Evolutionary conservation across 2,113 vertebrate species (phyloP), one percentile per base, ranked within the genome.

Genomic region (Osmerus mordax): DNA sequence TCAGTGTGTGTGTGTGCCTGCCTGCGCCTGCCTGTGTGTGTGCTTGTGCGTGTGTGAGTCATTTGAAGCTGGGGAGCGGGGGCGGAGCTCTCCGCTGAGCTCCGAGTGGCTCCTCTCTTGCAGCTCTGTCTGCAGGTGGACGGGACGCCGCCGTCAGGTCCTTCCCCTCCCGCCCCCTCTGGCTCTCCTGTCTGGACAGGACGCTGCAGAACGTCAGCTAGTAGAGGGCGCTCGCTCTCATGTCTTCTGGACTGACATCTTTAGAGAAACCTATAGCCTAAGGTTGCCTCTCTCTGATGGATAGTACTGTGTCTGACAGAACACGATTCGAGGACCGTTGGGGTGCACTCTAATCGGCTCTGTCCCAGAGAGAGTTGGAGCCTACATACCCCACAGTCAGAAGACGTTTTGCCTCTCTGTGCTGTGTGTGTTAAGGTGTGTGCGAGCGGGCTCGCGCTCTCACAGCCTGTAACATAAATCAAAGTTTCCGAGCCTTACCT

Each of bases 71-170:
- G 36, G 19, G 18, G 3, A 65, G 32, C 9, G 36, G 64, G 64
- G 32, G 64, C 23, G 36, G 63, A 16, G 58, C 19, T 23, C 4
- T 65, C 32, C 5, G 0, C 32, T 51, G n/a, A 18, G 51, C 18
- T 28, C 32, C n/a, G n/a, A 51, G 41, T 3, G 18, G 36, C 8
- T 21, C 19, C n/a, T 65, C 14, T 51, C 18, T 3, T 21, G 32
- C 18, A 47, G 64, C n/a, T 6, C 8, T 9, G 15, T 60, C 69
- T 76, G 19, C 15, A 14, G 73, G 70, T 73, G 21, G 65, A 67
- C 25, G 7, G 41, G 12, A 56, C 60, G 47, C 32, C 67, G 55
- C 15, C 28, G 14, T 28, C 21, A 13, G 25, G 28, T 12, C 23
- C 15, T 8, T 1, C 18, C 15, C n/a, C 63, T 41, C 63, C n/a